Percentiles rank a stretch among this genome's conserved stretches.
These are phyloP conservation scores for Xyrichtys novacula DNA, from an alignment of 2,797 vertebrate species.

Conservation along the genomic window DNA sequence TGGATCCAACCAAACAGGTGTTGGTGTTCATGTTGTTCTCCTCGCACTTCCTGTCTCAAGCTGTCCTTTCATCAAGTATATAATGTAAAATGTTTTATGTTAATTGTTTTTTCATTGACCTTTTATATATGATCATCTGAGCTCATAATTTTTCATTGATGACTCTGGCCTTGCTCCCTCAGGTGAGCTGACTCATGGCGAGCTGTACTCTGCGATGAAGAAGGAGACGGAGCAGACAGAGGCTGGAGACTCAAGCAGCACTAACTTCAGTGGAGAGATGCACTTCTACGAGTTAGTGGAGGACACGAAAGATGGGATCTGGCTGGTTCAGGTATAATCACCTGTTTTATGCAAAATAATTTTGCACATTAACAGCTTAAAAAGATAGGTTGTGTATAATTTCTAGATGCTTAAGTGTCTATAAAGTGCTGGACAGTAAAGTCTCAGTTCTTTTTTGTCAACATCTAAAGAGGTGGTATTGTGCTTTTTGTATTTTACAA, in stretches of 20 bases:
- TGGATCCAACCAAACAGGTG: too few relatives aligned
- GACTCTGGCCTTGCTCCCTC: slow-evolving; percentile 1
- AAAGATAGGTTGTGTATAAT: too few relatives aligned
- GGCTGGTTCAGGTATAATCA: slow-evolving; percentile 91
- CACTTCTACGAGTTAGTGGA: slow-evolving; percentile 99
- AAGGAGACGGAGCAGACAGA: slow-evolving; percentile 92
- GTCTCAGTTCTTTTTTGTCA: too few relatives aligned
- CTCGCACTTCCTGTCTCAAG: too few relatives aligned
- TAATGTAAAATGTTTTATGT: neutral
- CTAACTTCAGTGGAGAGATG: slow-evolving; percentile 96
- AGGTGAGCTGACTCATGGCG: slow-evolving; percentile 97
- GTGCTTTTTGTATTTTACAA: too few relatives aligned
- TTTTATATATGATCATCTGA: neutral
- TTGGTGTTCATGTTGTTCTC: too few relatives aligned
- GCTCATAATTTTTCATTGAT: neutral
- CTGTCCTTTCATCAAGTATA: too few relatives aligned
- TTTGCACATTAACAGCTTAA: too few relatives aligned
- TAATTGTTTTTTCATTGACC: neutral
- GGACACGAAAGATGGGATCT: slow-evolving; percentile 98
- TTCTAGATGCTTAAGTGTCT: too few relatives aligned
- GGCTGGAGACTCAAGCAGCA: slow-evolving; percentile 87
- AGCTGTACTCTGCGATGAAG: slow-evolving; percentile 96
- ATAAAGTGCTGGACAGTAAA: too few relatives aligned
- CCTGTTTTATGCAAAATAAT: too few relatives aligned
- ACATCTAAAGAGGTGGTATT: too few relatives aligned